These are phyloP conservation scores for Cephalotes varians DNA, from an alignment of 2,888 invertebrate species.

Conservation along the genomic window DNA sequence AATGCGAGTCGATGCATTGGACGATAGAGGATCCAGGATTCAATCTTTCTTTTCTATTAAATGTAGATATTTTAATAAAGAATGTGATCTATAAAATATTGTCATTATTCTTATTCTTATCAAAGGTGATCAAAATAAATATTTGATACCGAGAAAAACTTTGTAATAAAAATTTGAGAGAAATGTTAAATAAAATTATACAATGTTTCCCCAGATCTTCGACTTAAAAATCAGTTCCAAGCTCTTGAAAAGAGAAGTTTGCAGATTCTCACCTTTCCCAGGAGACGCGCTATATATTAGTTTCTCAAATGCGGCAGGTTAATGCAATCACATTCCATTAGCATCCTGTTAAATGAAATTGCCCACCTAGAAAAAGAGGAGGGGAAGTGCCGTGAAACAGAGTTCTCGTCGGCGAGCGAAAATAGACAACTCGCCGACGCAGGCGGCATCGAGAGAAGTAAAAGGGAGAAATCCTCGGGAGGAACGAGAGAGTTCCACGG, in stretches of 20 bases:
- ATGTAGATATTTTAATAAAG: neutral
- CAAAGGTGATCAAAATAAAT: neutral
- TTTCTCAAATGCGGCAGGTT: slow-evolving; percentile 19
- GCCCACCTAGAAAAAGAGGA: slow-evolving; percentile 31
- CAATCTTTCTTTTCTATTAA: neutral
- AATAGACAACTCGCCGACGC: slow-evolving; percentile 44
- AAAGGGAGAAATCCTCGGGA: slow-evolving; percentile 36
- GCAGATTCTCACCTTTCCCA: neutral
- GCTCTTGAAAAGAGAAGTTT: neutral
- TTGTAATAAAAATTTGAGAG: neutral
- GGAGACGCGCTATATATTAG: slow-evolving; percentile 1
- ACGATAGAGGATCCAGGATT: slow-evolving; percentile 12
- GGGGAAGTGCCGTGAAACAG: slow-evolving; percentile 22
- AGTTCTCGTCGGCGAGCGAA: slow-evolving; percentile 19
- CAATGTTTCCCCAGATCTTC: too few relatives aligned
- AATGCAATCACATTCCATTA: slow-evolving; percentile 43
- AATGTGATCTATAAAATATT: neutral
- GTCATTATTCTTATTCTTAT: neutral
- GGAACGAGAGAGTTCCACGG: slow-evolving; percentile 66
- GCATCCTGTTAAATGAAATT: slow-evolving; percentile 37
- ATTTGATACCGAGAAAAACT: neutral
- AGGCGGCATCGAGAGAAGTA: slow-evolving; percentile 38
- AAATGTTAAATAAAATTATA: too few relatives aligned
- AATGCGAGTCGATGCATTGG: slow-evolving; percentile 2
- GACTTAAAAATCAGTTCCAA: neutral